These are phyloP conservation scores for Xenentodon cancila DNA, from an alignment of 2,797 vertebrate species.

Conservation along the genomic window DNA sequence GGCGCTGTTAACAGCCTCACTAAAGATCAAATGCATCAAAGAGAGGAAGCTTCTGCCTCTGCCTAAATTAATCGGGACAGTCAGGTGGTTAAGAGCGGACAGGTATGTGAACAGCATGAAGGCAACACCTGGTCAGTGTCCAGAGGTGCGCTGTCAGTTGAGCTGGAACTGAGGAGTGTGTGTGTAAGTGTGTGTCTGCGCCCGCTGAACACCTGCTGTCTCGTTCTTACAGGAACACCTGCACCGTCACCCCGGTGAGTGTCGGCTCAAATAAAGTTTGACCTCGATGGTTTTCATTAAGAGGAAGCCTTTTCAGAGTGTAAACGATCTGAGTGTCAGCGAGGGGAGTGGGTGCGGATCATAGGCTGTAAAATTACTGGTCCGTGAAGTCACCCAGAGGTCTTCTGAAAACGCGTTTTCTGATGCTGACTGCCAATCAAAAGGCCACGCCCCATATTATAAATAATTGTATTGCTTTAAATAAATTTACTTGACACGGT, in stretches of 20 bases:
- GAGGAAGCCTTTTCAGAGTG: too few relatives aligned
- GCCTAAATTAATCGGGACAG: slow-evolving; percentile 80
- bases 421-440: too few relatives aligned
- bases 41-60: slow-evolving; percentile 78
- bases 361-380: too few relatives aligned
- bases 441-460: too few relatives aligned
- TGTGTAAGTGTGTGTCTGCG: slow-evolving; percentile 27
- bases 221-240: slow-evolving; percentile 33
- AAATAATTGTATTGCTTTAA: too few relatives aligned
- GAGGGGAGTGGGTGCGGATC: too few relatives aligned
- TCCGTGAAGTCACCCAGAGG: too few relatives aligned
- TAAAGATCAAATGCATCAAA: slow-evolving; percentile 83
- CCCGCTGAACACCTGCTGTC: slow-evolving; percentile 44
- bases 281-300: too few relatives aligned
- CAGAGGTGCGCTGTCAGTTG: slow-evolving; percentile 80
- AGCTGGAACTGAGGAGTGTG: slow-evolving; percentile 43
- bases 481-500: too few relatives aligned
- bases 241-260: slow-evolving; percentile 1
- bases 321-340: too few relatives aligned
- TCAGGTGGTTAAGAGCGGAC: slow-evolving; percentile 76
- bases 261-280: too few relatives aligned
- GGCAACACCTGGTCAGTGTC: slow-evolving; percentile 87
- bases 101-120: slow-evolving; percentile 82
- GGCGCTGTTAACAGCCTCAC: slow-evolving; percentile 74
- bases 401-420: too few relatives aligned